Evolutionary conservation across 2,113 vertebrate genomes (phyloP).

Genomic region (Psilopogon haemacephalus): DNA sequence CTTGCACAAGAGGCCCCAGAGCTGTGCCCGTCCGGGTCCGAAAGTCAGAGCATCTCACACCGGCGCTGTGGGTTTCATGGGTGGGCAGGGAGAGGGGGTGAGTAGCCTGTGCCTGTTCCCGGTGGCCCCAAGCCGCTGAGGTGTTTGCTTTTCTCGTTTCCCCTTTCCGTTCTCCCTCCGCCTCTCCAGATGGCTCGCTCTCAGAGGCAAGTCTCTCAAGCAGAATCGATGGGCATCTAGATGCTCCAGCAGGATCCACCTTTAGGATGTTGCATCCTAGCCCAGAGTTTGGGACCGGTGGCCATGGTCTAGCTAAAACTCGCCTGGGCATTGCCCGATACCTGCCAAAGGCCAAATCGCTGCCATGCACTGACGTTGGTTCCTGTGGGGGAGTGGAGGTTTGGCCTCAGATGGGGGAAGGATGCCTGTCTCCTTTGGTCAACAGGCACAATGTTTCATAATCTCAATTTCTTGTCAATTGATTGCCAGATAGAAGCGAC

Average conservation of each 20-base stretch:
- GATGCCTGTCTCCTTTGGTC: slow-evolving; percentile 41
- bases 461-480: slow-evolving; percentile 76
- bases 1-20: slow-evolving; percentile 21
- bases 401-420: slow-evolving; percentile 35
- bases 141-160: neutral
- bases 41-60: neutral
- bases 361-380: neutral
- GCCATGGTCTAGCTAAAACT: neutral
- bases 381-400: slow-evolving; percentile 38
- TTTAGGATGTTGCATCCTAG: neutral
- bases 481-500: slow-evolving; percentile 77
- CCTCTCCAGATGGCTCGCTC: rapidly evolving
- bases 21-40: neutral
- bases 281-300: neutral
- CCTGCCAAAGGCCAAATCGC: neutral
- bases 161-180: neutral
- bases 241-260: neutral
- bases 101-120: neutral
- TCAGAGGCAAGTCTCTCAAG: neutral
- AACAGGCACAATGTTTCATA: slow-evolving; percentile 62
- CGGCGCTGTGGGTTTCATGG: neutral
- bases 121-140: neutral
- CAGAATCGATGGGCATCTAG: rapidly evolving
- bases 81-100: neutral
- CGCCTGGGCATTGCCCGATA: rapidly evolving